Conservation (phyloP, 2,888 invertebrate genomes). For the Heteropelma amictum region DNA sequence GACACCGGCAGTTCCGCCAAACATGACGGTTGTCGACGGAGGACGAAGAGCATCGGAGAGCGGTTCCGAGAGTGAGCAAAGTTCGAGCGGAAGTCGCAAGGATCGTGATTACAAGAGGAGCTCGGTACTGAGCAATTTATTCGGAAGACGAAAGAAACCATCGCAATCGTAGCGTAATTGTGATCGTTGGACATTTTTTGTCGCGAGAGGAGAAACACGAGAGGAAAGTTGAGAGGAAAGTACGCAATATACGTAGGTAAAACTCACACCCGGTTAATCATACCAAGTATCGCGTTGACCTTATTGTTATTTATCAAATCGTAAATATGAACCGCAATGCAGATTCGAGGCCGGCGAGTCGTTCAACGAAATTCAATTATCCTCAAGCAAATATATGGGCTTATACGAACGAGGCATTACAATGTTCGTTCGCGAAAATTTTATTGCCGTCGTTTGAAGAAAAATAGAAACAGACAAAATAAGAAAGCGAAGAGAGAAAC, state of each 20-base stretch:
- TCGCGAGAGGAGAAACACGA: background rate
- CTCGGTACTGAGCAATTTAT: constrained; percentile 75
- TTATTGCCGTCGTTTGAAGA: constrained; percentile 8
- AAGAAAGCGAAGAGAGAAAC: constrained; percentile 32
- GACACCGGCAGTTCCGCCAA: constrained; percentile 65
- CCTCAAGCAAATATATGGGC: too few relatives aligned
- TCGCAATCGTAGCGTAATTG: constrained; percentile 70
- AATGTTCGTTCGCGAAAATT: constrained; percentile 10
- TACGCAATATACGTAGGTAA: background rate
- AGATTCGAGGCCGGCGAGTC: constrained; percentile 47
- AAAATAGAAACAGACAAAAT: constrained; percentile 43
- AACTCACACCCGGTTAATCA: background rate
- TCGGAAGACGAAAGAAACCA: constrained; percentile 75
- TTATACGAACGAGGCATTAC: constrained; percentile 15
- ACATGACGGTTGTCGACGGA: constrained; percentile 70
- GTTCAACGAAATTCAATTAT: too few relatives aligned
- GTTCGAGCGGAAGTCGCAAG: constrained; percentile 74
- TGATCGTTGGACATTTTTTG: too few relatives aligned
- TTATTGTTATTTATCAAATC: constrained; percentile 24
- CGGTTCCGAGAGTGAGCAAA: constrained; percentile 76
- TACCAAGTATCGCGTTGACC: background rate
- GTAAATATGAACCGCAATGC: constrained; percentile 1
- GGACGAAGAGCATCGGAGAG: constrained; percentile 75
- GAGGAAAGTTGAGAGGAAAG: background rate
- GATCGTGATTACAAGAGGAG: constrained; percentile 75